Percentiles rank a stretch among this genome's conserved stretches.
phyloP scores from a whole-genome alignment of 2,113 vertebrate genomes.

The Corynorhinus townsendii region DNA sequence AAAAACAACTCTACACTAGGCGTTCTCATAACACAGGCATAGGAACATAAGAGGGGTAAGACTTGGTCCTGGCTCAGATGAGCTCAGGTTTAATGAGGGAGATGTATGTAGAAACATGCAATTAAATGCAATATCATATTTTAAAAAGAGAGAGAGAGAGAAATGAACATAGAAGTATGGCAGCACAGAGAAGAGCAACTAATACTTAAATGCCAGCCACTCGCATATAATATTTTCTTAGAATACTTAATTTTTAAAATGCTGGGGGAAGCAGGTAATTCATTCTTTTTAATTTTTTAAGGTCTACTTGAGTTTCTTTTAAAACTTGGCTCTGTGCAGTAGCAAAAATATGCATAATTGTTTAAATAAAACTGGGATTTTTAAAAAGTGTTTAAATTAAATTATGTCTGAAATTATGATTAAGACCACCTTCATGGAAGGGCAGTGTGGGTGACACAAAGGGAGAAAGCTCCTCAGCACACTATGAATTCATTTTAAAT shows the following conservation, averaged over 20 bases:
- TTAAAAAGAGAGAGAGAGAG: not conserved
- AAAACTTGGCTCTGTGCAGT: not conserved
- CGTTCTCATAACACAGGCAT: not conserved
- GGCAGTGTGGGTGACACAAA: not conserved
- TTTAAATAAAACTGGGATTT: not conserved
- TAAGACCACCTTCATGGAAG: not conserved
- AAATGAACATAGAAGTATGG: not conserved
- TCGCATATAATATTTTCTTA: not conserved
- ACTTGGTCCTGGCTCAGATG: not conserved
- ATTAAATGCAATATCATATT: not conserved
- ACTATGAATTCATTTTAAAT: not conserved
- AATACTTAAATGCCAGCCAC: not conserved
- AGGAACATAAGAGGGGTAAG: not conserved
- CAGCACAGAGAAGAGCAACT: not conserved
- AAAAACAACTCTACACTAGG: not conserved
- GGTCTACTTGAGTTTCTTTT: not conserved
- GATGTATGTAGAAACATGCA: not conserved
- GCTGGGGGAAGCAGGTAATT: not conserved
- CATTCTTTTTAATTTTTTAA: not conserved
- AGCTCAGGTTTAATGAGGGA: not conserved
- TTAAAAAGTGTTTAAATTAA: not conserved
- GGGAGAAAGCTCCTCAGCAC: not conserved
- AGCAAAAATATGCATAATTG: not conserved
- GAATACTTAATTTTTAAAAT: constrained; percentile 12
- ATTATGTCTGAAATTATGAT: not conserved